A percentile compares a stretch with the other conserved stretches of the same genome.
These are phyloP conservation scores for Drosophila truncata DNA, from an alignment of 1,140 invertebrate species.

Conservation along the genomic window DNA sequence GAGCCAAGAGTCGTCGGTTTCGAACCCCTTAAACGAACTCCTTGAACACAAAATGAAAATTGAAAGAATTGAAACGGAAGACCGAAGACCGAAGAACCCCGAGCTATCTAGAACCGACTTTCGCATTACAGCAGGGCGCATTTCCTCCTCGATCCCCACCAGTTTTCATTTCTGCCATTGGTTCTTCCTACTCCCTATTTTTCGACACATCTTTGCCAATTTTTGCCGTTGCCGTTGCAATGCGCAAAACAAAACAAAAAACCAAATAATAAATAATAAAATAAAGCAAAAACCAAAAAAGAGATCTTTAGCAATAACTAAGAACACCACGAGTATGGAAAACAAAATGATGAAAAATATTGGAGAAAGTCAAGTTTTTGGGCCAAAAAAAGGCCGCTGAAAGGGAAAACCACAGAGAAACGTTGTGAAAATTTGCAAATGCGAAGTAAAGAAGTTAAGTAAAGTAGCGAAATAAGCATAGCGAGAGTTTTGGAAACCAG, in stretches of 20 bases:
- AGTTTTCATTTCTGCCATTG: conserved; percentile 52
- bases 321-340: conserved; percentile 41
- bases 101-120: conserved; percentile 64
- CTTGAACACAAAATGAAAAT: not conserved
- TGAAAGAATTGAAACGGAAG: not conserved
- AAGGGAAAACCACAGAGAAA: conserved; percentile 20
- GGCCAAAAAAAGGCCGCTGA: conserved; percentile 16
- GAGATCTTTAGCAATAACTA: conserved; percentile 62
- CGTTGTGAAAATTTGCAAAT: conserved; percentile 54
- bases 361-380: conserved; percentile 32
- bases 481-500: conserved; percentile 43
- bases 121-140: conserved; percentile 41
- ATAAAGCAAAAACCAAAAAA: conserved; percentile 5
- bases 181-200: conserved; percentile 63
- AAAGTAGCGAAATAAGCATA: conserved; percentile 68
- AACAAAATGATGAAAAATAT: conserved; percentile 23
- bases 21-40: conserved; percentile 42
- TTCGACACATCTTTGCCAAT: conserved; percentile 60
- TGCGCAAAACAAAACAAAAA: conserved; percentile 23
- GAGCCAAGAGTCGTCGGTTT: conserved; percentile 58
- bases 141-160: conserved; percentile 44
- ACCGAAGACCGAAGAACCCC: not conserved
- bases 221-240: conserved; percentile 76
- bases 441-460: conserved; percentile 49
- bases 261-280: conserved; percentile 15